Evolutionary conservation across 2,113 vertebrate species (phyloP), one percentile per base, ranked within the genome.

Genomic region (Corythornis cristatus): DNA sequence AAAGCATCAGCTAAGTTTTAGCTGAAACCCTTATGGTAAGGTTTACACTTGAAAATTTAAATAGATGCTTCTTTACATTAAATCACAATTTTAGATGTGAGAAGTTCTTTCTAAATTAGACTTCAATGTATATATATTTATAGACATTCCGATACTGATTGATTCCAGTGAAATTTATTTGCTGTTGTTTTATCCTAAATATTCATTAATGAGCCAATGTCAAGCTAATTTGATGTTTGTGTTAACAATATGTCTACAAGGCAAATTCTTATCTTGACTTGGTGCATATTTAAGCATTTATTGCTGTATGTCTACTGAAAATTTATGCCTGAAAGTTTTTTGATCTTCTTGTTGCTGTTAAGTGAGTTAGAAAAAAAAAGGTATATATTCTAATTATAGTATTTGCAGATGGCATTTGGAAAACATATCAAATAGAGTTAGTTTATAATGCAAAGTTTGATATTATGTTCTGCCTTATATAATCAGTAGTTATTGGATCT

Each of bases 371-470:
- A 76, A 91, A 88, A 88, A 88, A 88, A 92, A 90, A 37, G 37
- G 77, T 89, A 71, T 78, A 87, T 85, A 56, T 85, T 97, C 96
- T 94, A 96, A 96, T 95, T 97, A 97, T 83, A 97, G 94, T 26
- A 93, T 71, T 89, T 72, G 93, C 94, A 97, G 95, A 96, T 96
- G 91, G 93, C 72, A 46, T 95, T 95, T 88, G 75, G 73, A 92
- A 94, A 96, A 96, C 53, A 54, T 77, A 85, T 64, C 77, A 37
- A 80, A 78, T 42, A 89, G 62, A 50, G 85, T 72, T 95, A 95
- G 64, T 95, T 95, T 77, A 28, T 60, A 76, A 88, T 40, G 65
- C 35, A 28, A 62, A 93, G 79, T 65, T 76, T 61, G 61, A 21
- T 35, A 60, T 48, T 71, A 12, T 17, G n/a, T n/a, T 37, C 66